A percentile compares a stretch with the other conserved stretches of the same genome.
phyloP scores from a whole-genome alignment of 2,797 vertebrate genomes.

The Dicrostonyx torquatus region DNA sequence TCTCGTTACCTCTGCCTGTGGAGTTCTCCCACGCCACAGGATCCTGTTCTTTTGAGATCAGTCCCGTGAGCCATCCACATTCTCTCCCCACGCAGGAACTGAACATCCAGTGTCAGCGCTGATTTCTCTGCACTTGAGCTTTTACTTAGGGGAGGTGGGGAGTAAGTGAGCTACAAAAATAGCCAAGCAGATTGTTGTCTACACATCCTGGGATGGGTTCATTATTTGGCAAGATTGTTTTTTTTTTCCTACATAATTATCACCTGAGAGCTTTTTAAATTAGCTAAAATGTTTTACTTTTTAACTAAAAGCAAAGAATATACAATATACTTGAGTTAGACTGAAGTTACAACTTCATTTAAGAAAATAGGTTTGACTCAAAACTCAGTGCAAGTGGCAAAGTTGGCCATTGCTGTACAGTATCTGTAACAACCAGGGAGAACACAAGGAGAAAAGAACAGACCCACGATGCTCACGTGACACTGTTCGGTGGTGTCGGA shows the following conservation, averaged over 20 bases:
- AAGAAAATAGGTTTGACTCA: conserved; percentile 89
- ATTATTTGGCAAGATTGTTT: conserved; percentile 91
- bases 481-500: conserved; percentile 82
- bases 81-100: conserved; percentile 82
- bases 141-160: conserved; percentile 83
- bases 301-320: conserved; percentile 88
- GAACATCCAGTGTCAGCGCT: conserved; percentile 80
- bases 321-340: conserved; percentile 88
- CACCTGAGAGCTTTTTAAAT: conserved; percentile 90
- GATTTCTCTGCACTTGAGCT: conserved; percentile 81
- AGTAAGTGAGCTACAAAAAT: conserved; percentile 86
- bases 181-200: conserved; percentile 88
- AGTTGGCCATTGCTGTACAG: conserved; percentile 89
- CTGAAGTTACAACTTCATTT: conserved; percentile 89
- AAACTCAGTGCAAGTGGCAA: conserved; percentile 92
- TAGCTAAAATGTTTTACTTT: conserved; percentile 87
- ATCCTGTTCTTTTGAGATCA: conserved; percentile 78
- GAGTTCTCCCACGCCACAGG: conserved; percentile 58
- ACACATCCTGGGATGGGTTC: conserved; percentile 88
- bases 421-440: conserved; percentile 84
- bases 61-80: conserved; percentile 79
- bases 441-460: conserved; percentile 64
- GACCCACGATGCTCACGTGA: conserved; percentile 90
- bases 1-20: conserved; percentile 69
- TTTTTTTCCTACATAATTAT: conserved; percentile 88